phyloP scores from a whole-genome alignment of 2,113 vertebrate species.

The Hippocampus comes region DNA sequence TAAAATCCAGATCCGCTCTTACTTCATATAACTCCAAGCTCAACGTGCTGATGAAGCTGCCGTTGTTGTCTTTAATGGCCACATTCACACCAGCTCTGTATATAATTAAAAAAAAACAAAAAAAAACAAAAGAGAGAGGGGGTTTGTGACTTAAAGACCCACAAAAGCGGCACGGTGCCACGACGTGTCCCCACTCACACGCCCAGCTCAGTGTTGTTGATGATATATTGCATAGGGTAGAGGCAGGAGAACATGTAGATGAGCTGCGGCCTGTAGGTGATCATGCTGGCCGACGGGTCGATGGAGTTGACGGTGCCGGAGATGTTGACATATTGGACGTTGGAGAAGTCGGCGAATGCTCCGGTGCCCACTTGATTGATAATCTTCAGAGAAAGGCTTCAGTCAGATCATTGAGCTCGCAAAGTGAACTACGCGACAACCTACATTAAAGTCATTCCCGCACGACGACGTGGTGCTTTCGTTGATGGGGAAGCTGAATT shows the following conservation, averaged over 20 bases:
- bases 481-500: slow-evolving; percentile 64
- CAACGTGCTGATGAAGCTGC: slow-evolving; percentile 72
- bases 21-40: slow-evolving; percentile 63
- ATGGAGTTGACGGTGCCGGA: slow-evolving; percentile 61
- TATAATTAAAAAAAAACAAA: not conserved
- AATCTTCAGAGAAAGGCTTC: slow-evolving; percentile 44
- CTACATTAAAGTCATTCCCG: slow-evolving; percentile 56
- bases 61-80: slow-evolving; percentile 69
- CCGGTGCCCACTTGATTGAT: slow-evolving; percentile 50
- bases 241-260: slow-evolving; percentile 71
- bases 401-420: not conserved
- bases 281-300: slow-evolving; percentile 53
- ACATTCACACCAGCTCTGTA: slow-evolving; percentile 69
- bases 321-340: slow-evolving; percentile 66
- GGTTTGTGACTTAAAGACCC: not conserved
- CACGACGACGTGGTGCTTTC: slow-evolving; percentile 41
- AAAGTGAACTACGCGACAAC: not conserved
- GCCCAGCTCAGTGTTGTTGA: slow-evolving; percentile 71
- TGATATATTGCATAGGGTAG: slow-evolving; percentile 73
- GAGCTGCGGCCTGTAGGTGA: slow-evolving; percentile 69
- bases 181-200: slow-evolving; percentile 62
- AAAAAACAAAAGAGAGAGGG: not conserved
- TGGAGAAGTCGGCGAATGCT: slow-evolving; percentile 65
- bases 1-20: slow-evolving; percentile 14
- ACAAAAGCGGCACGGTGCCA: not conserved